Percentiles rank a stretch among this genome's conserved stretches.
These are phyloP conservation scores for Drosophila maculinotata DNA, from an alignment of 2,888 invertebrate species.

Conservation along the genomic window DNA sequence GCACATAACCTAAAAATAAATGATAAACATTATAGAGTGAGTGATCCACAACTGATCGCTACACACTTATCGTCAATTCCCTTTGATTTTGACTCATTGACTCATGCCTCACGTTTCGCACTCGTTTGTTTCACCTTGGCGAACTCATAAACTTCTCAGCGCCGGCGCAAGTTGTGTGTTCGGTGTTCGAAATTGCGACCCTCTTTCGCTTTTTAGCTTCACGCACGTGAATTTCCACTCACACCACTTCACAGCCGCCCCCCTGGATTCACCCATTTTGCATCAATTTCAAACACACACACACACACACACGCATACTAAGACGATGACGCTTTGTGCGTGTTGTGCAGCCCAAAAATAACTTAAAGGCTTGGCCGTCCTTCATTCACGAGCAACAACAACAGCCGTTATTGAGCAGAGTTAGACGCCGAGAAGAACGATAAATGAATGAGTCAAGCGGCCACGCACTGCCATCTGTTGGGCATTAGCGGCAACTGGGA, in stretches of 20 bases:
- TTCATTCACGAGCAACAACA: constrained; percentile 12
- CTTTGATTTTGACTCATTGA: constrained; percentile 31
- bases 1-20: not conserved
- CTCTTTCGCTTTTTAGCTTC: constrained; percentile 17
- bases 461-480: constrained; percentile 65
- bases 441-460: constrained; percentile 38
- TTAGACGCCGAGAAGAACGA: constrained; percentile 37
- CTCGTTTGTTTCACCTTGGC: constrained; percentile 40
- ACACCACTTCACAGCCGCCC: not conserved
- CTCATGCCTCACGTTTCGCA: constrained; percentile 32
- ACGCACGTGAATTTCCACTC: constrained; percentile 18
- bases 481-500: constrained; percentile 51
- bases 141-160: constrained; percentile 56
- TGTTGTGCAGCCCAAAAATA: constrained; percentile 40
- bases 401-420: constrained; percentile 29
- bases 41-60: constrained; percentile 6
- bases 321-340: constrained; percentile 12
- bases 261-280: not conserved
- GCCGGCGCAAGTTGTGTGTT: constrained; percentile 40
- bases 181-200: constrained; percentile 24
- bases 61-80: not conserved
- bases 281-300: constrained; percentile 8
- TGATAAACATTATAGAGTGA: not conserved
- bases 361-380: constrained; percentile 48
- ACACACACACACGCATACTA: not conserved